Percentiles rank a stretch among this genome's conserved stretches.
These are phyloP conservation scores for Tauraco erythrolophus DNA, from an alignment of 2,113 vertebrate genomes.

Conservation along the genomic window DNA sequence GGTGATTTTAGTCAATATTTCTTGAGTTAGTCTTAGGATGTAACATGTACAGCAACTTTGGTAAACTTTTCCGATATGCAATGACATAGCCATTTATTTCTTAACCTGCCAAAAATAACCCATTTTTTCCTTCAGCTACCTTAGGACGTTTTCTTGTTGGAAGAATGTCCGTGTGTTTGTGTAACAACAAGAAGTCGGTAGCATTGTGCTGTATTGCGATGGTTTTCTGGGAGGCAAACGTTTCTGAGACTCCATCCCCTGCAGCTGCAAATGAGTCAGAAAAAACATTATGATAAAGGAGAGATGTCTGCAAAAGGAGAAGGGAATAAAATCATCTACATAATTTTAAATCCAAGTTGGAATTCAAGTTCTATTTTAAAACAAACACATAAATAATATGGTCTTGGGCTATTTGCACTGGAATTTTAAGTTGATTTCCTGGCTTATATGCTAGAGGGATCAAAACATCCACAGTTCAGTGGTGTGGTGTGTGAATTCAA, in stretches of 20 bases:
- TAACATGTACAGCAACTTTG: background rate
- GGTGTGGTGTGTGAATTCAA: background rate
- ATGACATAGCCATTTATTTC: background rate
- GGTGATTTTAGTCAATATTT: background rate
- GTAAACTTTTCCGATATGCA: background rate
- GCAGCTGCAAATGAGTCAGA: slow-evolving; percentile 17
- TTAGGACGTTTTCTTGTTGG: background rate
- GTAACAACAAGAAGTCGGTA: background rate
- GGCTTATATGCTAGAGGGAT: background rate
- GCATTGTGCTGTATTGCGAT: background rate
- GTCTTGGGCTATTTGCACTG: background rate
- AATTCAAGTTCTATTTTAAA: background rate
- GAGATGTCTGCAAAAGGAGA: background rate
- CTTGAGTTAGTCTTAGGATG: background rate
- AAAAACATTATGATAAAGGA: background rate
- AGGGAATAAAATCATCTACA: background rate
- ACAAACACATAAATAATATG: background rate
- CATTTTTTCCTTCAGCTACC: background rate
- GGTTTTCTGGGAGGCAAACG: background rate
- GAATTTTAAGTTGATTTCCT: slow-evolving; percentile 36
- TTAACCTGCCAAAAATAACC: background rate
- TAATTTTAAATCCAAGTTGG: slow-evolving; percentile 8
- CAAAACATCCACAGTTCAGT: background rate
- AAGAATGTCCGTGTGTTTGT: background rate
- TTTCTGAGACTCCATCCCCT: slow-evolving; percentile 8